Evolutionary conservation across 2,797 vertebrate genomes (phyloP).

Genomic region (Gymnothorax reevesii): DNA sequence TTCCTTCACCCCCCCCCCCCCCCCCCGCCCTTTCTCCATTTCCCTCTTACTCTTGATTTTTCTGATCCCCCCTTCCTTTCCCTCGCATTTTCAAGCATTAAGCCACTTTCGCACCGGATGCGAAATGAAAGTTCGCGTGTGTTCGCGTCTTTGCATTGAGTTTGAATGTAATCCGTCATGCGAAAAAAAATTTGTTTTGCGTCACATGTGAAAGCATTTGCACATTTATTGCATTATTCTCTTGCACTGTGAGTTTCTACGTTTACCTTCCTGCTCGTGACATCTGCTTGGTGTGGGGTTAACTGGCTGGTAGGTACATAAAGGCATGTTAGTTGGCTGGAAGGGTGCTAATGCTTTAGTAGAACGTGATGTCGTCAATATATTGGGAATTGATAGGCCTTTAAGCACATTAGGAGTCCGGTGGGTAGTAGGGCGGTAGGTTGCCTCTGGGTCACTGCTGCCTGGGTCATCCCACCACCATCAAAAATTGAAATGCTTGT

Average conservation of each 20-base stretch:
- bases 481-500: no score
- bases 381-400: not conserved
- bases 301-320: constrained; percentile 19
- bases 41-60: not conserved
- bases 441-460: not conserved
- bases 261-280: not conserved
- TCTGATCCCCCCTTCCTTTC: not conserved
- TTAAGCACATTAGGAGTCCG: no score
- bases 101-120: no score
- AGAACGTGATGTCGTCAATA: not conserved
- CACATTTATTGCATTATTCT: not conserved
- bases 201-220: no score
- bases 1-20: no score
- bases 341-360: not conserved
- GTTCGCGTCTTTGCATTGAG: no score
- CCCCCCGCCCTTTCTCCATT: not conserved
- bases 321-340: constrained; percentile 34
- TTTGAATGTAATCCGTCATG: no score
- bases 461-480: not conserved
- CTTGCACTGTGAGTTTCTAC: not conserved
- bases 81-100: no score
- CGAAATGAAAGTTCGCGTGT: no score
- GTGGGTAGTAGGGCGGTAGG: not conserved
- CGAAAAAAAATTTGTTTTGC: no score
- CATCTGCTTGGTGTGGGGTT: constrained; percentile 1